Base-by-base conservation (phyloP, 2,797 vertebrate species). In the Parauchenoglanis punctatus region DNA sequence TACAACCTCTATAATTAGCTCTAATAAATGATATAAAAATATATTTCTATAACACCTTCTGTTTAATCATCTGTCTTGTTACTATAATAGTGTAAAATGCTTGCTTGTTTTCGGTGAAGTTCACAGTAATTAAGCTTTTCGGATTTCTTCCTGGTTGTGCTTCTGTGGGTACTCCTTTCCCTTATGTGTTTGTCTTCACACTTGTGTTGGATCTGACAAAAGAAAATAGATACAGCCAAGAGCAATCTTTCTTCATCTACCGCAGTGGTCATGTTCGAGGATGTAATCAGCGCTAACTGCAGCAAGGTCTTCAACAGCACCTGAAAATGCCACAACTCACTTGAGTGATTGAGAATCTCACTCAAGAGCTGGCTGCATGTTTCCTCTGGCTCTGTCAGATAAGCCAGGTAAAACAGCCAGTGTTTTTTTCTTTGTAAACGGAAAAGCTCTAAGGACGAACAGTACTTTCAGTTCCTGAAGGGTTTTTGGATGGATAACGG, bases 241-340 rank as follows among this genome's bases (percentile, higher is more conserved):
- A 67, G 61, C n/a, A 67, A 83, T 83, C 81, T n/a, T 83, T 35
- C 81, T 58, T 68, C 72, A 44, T 80, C 67, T 31, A 17, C 83
- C 56, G 28, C 18, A 59, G 44, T 75, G 56, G 72, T 59, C 54
- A 49, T 44, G 54, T 78, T 67, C 25, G 15, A 67, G 81, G 81
- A 67, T 67, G 81, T 83, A 83, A 83, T 83, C 44, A 83, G 61
- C 81, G 52, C 81, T 83, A 83, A 83, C 61, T 83, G 81, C 44
- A 67, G n/a, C 61, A 67, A 83, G 81, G 61, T 83, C 81, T 65
- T 83, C 81, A 83, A 31, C 44, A 83, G 61, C 44, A 49, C 81
- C 44, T 52, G 59, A 65, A 82, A 49, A 82, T 10, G 8, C 80
- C 59, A 82, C 59, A 56, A 83, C 44, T 49, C 81, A 83, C 81